phyloP scores from a whole-genome alignment of 2,888 invertebrate genomes.

The Euclidia mi region DNA sequence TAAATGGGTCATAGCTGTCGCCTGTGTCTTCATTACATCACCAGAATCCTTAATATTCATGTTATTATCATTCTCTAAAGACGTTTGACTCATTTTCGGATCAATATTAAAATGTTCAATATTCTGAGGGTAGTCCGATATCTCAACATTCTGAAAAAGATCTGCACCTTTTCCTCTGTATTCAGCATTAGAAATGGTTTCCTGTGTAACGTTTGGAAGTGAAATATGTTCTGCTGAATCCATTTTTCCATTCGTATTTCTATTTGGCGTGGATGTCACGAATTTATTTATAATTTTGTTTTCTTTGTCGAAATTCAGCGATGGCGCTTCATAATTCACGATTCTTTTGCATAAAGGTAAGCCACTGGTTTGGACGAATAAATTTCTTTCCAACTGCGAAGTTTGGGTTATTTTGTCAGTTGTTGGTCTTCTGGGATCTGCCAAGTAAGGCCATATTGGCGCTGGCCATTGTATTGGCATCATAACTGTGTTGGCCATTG shows the following conservation, averaged over 20 bases:
- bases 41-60: not conserved
- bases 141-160: slow-evolving; percentile 9
- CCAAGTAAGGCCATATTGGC: slow-evolving; percentile 31
- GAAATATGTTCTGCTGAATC: not conserved
- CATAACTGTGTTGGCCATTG: slow-evolving; percentile 55
- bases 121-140: not conserved
- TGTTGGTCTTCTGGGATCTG: slow-evolving; percentile 13
- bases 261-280: slow-evolving; percentile 23
- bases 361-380: slow-evolving; percentile 37
- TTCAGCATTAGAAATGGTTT: not conserved
- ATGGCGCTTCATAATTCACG: slow-evolving; percentile 27
- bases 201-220: no score
- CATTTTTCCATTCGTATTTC: slow-evolving; percentile 8
- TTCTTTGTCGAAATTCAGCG: slow-evolving; percentile 14
- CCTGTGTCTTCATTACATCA: no score
- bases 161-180: slow-evolving; percentile 7
- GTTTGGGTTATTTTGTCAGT: slow-evolving; percentile 34
- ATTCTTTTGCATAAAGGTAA: slow-evolving; percentile 54
- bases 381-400: slow-evolving; percentile 6
- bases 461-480: slow-evolving; percentile 52
- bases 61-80: not conserved
- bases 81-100: no score
- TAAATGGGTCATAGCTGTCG: slow-evolving; percentile 33
- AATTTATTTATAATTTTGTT: slow-evolving; percentile 21
- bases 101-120: not conserved